Conservation (phyloP, 2,888 invertebrate genomes). For the Acanthosepion esculentum region DNA sequence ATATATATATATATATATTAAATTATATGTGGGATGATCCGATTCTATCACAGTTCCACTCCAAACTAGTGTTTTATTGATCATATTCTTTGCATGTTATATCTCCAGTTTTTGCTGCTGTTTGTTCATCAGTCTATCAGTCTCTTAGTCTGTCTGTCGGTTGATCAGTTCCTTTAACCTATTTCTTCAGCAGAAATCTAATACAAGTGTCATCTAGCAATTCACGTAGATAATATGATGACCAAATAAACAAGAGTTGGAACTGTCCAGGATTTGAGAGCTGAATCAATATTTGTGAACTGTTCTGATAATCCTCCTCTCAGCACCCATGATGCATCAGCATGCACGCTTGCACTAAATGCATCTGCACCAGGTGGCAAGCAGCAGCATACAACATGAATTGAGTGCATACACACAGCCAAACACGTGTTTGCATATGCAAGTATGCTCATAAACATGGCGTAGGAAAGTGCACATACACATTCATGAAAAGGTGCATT, state of each 20-base stretch:
- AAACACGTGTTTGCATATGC: neutral
- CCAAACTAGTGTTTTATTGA: neutral
- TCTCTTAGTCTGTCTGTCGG: neutral
- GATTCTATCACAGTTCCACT: too few species aligned
- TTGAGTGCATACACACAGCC: neutral
- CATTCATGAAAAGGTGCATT: too few species aligned
- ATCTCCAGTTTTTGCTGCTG: neutral
- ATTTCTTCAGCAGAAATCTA: neutral
- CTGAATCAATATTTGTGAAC: neutral
- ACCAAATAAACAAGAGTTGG: neutral
- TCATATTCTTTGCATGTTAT: neutral
- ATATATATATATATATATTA: too few species aligned
- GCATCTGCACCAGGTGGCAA: neutral
- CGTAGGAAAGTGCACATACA: too few species aligned
- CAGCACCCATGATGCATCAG: neutral
- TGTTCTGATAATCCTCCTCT: neutral
- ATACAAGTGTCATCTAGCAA: neutral
- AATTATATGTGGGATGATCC: too few species aligned
- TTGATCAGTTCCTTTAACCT: neutral
- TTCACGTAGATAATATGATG: neutral
- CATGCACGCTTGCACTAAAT: neutral
- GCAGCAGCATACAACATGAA: neutral
- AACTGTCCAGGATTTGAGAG: neutral
- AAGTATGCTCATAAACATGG: neutral
- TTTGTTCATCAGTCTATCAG: neutral